phyloP scores from a whole-genome alignment of 2,888 invertebrate genomes.

The Hetaerina titia region DNA sequence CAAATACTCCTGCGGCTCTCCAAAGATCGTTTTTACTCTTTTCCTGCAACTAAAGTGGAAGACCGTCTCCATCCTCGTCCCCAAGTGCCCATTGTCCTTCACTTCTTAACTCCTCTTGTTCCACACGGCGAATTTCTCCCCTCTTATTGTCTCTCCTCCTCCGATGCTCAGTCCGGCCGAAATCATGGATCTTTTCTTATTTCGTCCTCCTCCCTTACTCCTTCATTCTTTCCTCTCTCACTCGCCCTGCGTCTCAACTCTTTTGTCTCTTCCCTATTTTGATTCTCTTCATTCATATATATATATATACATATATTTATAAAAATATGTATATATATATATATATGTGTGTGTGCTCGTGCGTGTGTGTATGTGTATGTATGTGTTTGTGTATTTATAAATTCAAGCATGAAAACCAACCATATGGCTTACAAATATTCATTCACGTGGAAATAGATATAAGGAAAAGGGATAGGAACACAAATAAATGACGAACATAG shows the following conservation, averaged over 20 bases:
- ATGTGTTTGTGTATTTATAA: too few species aligned
- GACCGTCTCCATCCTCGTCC: background rate
- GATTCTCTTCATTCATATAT: background rate
- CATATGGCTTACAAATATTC: too few species aligned
- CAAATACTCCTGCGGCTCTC: background rate
- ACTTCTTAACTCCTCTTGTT: slow-evolving; percentile 25
- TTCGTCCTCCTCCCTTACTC: background rate
- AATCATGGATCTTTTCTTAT: background rate
- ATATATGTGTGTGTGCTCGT: too few species aligned
- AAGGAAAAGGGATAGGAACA: too few species aligned
- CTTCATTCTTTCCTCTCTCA: background rate
- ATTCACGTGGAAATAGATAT: too few species aligned
- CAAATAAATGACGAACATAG: too few species aligned
- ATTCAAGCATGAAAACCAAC: too few species aligned
- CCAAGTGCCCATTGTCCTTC: slow-evolving; percentile 46
- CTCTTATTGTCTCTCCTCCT: background rate
- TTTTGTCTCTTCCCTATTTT: background rate
- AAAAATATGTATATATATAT: too few species aligned
- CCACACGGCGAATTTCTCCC: background rate
- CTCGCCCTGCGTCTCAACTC: background rate
- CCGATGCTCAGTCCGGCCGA: background rate
- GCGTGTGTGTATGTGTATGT: too few species aligned
- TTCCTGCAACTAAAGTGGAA: slow-evolving; percentile 16
- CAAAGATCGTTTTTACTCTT: background rate
- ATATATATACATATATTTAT: background rate